phyloP scores from a whole-genome alignment of 2,888 invertebrate genomes.

The Ceraclea dissimilis region DNA sequence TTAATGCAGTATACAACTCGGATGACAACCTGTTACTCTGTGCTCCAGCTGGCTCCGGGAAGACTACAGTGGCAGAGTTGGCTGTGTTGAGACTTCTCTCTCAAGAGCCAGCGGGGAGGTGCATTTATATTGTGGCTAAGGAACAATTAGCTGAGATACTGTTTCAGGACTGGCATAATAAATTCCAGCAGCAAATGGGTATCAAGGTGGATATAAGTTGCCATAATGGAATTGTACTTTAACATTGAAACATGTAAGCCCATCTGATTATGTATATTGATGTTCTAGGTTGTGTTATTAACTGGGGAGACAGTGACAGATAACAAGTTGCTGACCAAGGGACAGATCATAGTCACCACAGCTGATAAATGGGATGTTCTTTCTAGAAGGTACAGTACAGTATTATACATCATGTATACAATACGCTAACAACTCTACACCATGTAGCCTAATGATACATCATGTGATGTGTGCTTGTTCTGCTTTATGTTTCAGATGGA shows the following conservation, averaged over 20 bases:
- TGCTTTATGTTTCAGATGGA: constrained; percentile 68
- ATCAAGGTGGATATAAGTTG: constrained; percentile 48
- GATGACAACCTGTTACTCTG: constrained; percentile 98
- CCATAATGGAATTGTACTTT: not conserved
- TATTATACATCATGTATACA: not conserved
- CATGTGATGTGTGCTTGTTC: too few species aligned
- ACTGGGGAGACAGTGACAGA: constrained; percentile 98
- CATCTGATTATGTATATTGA: too few species aligned
- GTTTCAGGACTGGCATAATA: constrained; percentile 86
- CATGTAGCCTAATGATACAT: too few species aligned
- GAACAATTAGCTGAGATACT: constrained; percentile 86
- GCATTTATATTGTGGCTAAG: constrained; percentile 90
- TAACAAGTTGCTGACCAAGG: constrained; percentile 84
- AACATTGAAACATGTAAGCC: too few species aligned
- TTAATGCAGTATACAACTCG: constrained; percentile 96
- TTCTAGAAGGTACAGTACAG: constrained; percentile 56
- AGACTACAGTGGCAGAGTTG: constrained; percentile 94
- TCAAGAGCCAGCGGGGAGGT: constrained; percentile 66
- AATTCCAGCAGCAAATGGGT: constrained; percentile 73
- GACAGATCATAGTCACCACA: constrained; percentile 93
- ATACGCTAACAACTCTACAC: too few species aligned
- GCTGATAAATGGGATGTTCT: constrained; percentile 99
- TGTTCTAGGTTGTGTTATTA: constrained; percentile 67
- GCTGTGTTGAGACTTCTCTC: constrained; percentile 83
- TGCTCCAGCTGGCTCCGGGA: constrained; percentile 86